These are phyloP conservation scores for Nipponacmea schrenckii DNA, from an alignment of 2,888 invertebrate species.

Conservation along the genomic window DNA sequence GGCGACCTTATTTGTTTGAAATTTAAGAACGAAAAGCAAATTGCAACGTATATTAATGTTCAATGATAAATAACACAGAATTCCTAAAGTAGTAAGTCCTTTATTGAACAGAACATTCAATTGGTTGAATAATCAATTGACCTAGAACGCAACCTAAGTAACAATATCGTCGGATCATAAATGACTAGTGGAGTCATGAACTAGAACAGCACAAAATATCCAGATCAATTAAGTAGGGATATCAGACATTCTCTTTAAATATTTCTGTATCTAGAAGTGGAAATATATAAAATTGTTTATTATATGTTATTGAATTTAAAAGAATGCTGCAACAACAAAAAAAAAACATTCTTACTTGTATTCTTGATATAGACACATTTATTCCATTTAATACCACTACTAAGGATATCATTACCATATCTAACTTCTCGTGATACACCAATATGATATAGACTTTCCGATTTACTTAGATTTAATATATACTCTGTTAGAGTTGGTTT, in stretches of 20 bases:
- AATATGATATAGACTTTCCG: constrained; percentile 4
- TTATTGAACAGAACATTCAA: too few relatives aligned
- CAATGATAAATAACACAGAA: too few relatives aligned
- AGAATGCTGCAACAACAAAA: background rate
- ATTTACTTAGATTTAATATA: background rate
- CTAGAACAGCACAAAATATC: too few relatives aligned
- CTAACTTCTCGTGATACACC: constrained; percentile 22
- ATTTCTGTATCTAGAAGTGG: background rate
- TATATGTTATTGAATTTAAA: background rate
- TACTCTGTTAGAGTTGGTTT: background rate
- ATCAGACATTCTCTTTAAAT: background rate
- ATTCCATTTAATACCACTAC: constrained; percentile 28
- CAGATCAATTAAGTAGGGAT: background rate
- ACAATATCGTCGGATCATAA: too few relatives aligned
- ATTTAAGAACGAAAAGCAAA: too few relatives aligned
- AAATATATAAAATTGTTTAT: background rate
- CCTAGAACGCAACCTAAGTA: too few relatives aligned
- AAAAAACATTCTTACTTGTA: constrained; percentile 16
- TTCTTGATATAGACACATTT: constrained; percentile 23
- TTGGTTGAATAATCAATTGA: too few relatives aligned
- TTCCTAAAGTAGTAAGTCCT: too few relatives aligned
- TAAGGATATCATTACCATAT: constrained; percentile 6
- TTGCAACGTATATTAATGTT: too few relatives aligned
- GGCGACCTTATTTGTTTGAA: too few relatives aligned
- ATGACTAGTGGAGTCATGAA: too few relatives aligned